Evolutionary conservation across 2,797 vertebrate species (phyloP), one percentile per base, ranked within the genome.

Genomic region (Dermochelys coriacea): DNA sequence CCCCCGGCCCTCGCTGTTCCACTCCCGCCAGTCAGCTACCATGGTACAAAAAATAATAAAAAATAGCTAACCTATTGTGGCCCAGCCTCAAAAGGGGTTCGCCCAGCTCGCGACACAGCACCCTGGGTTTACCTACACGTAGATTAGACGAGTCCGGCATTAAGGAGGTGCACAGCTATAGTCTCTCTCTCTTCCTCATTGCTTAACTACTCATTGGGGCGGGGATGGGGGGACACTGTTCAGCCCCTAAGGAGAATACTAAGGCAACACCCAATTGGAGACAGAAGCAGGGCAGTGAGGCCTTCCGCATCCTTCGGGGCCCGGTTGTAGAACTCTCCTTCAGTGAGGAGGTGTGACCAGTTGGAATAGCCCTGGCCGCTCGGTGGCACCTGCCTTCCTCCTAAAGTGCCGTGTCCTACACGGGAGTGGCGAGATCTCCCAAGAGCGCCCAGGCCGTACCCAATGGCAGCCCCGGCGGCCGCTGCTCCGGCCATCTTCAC

Each of bases 401-500:
- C 87, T 0, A 88, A 86, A 23, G 80, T 0, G 1, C 93, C 90
- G 5, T 94, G 96, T 2, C 96, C 96, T 31, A 94, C 15, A 3
- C 93, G 96, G 12, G 96, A 55, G 0, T 92, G 85, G 31, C 95
- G 93, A 0, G 96, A 91, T 6, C 96, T 93, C 1, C 95, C 94
- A 81, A 96, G 18, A 1, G 94, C 51, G 21, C 96, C 96, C 93
- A 96, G 91, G 1, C 96, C 92, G 1, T 95, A 96, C 0, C 95
- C 96, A 0, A 95, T 88, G 1, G 94, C 94, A 0, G 93, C 94
- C 0, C 96, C 96, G 1, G 96, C 96, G 0, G 94, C 94, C 12
- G 95, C 85, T 79, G 93, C 96, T 16, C 94, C 94, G 0, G 96
- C 96, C 88, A 94, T 77, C 50, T 91, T 96, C 0, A 93, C 91